phyloP scores from a whole-genome alignment of 2,113 vertebrate genomes.

The Arenaria interpres region DNA sequence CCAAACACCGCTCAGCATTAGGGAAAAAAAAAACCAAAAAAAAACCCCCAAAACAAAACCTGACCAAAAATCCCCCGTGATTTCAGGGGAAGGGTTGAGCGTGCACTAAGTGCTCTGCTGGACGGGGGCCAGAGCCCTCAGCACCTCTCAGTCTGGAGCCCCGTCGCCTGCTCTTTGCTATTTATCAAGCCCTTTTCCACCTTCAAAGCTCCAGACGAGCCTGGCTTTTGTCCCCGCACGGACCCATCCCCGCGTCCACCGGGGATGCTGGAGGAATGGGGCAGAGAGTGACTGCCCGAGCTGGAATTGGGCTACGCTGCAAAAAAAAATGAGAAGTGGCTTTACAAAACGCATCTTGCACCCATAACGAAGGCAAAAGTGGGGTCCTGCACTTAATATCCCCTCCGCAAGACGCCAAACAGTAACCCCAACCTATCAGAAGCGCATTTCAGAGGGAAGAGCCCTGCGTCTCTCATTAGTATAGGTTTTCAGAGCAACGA shows the following conservation, averaged over 20 bases:
- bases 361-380: fast-evolving
- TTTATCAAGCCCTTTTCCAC: neutral
- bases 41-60: no score
- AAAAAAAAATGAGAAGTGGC: fast-evolving
- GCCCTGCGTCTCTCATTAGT: fast-evolving
- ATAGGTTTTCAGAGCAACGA: fast-evolving
- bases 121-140: neutral
- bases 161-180: neutral
- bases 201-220: neutral
- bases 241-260: fast-evolving
- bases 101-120: conserved; percentile 2
- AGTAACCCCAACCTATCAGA: fast-evolving
- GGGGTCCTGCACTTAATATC: neutral
- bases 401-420: fast-evolving
- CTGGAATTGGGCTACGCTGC: neutral
- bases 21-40: no score
- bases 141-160: neutral
- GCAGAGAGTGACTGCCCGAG: fast-evolving
- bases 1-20: neutral
- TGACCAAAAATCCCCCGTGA: neutral
- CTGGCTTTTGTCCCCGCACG: fast-evolving
- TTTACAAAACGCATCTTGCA: fast-evolving
- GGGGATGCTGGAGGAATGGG: fast-evolving
- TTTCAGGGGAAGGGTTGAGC: neutral
- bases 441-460: neutral